phyloP scores from a whole-genome alignment of 2,797 vertebrate species.

The Choloepus didactylus region DNA sequence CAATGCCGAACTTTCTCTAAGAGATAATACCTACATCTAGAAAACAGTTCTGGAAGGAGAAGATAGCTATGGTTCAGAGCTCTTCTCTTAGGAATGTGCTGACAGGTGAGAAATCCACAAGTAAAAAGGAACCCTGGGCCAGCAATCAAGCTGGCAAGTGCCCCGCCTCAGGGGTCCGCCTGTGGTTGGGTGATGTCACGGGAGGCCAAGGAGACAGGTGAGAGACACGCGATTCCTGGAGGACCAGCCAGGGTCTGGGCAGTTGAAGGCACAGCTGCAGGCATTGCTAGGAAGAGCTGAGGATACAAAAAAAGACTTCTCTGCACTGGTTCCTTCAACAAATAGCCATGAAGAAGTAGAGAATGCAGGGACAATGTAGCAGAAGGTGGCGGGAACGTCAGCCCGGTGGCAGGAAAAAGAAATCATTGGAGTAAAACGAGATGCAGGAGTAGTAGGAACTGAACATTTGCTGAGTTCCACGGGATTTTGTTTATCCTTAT shows the following conservation, averaged over 20 bases:
- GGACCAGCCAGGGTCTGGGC: neutral
- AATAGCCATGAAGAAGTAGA: neutral
- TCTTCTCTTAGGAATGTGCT: neutral
- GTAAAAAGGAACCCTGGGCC: neutral
- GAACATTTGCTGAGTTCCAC: neutral
- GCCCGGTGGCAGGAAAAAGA: neutral
- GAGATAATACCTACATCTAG: neutral
- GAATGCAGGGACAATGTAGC: neutral
- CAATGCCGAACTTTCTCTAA: neutral
- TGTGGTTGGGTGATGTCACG: neutral
- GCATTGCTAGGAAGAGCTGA: neutral
- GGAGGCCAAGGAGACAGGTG: neutral
- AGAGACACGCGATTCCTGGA: neutral
- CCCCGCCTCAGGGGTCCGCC: neutral
- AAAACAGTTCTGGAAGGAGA: neutral
- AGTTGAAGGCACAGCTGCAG: neutral
- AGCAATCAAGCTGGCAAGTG: fast-evolving
- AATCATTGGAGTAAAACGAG: neutral
- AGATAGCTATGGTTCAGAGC: neutral
- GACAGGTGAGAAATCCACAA: neutral
- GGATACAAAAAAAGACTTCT: neutral
- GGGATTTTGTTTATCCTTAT: neutral
- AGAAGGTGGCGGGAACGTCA: neutral
- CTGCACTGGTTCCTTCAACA: neutral
- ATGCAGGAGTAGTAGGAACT: too few species aligned